Conservation (phyloP, 1,140 invertebrate species). For the Rhopalosiphum padi region DNA sequence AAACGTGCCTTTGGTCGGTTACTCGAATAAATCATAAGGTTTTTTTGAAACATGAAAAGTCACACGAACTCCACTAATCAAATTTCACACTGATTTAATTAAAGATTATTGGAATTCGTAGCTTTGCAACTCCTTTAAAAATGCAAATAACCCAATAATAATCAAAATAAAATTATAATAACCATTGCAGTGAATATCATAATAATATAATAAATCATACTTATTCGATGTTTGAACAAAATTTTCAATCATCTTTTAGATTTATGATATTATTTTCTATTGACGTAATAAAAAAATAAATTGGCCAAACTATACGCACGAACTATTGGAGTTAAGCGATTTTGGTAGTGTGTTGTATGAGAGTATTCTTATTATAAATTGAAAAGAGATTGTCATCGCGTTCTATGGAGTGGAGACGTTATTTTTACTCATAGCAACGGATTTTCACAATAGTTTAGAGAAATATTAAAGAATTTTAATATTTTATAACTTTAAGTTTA, state of each 20-base stretch:
- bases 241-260: constrained; percentile 6
- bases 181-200: not conserved
- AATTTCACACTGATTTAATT: not conserved
- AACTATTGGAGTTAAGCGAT: not conserved
- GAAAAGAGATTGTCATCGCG: not conserved
- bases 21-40: not conserved
- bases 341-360: not conserved
- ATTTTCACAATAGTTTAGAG: not conserved
- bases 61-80: not conserved
- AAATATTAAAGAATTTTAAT: not conserved
- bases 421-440: not conserved
- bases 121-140: not conserved
- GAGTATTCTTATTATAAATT: constrained; percentile 16
- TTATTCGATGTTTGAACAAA: not conserved
- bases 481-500: not conserved
- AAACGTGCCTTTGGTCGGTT: not conserved
- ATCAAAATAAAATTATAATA: not conserved
- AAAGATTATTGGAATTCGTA: not conserved
- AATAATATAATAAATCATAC: not conserved
- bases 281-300: not conserved
- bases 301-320: not conserved
- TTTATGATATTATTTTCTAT: constrained; percentile 5
- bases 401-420: not conserved
- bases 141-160: not conserved
- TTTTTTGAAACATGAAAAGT: not conserved